Evolutionary conservation across 2,888 invertebrate species (phyloP).

Genomic region (Nomada flava): DNA sequence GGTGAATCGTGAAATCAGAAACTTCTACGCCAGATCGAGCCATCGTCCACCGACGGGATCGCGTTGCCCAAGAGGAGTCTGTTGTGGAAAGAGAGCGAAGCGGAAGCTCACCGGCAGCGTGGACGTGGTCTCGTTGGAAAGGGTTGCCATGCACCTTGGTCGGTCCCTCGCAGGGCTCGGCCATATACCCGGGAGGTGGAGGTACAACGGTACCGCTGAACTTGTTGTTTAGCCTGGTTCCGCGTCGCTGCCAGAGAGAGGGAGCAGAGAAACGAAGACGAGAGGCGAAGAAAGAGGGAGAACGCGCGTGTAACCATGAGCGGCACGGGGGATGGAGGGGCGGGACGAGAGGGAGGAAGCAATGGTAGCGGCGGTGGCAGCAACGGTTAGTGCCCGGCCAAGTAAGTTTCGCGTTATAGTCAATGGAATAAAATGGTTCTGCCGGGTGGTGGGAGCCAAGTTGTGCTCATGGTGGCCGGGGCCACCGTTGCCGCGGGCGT

Average conservation of each 20-base stretch:
- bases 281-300: constrained; percentile 32
- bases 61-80: neutral
- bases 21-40: neutral
- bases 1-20: neutral
- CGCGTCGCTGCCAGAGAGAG: constrained; percentile 59
- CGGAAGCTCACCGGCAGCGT: constrained; percentile 32
- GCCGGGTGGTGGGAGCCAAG: constrained; percentile 73
- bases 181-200: constrained; percentile 64
- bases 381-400: constrained; percentile 73
- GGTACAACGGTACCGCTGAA: constrained; percentile 69
- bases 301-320: constrained; percentile 25
- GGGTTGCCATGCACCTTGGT: constrained; percentile 66
- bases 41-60: neutral
- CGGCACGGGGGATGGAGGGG: constrained; percentile 5
- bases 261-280: constrained; percentile 42
- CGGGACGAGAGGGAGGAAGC: constrained; percentile 3
- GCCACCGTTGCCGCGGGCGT: constrained; percentile 74
- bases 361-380: constrained; percentile 54
- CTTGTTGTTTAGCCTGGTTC: constrained; percentile 73
- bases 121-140: constrained; percentile 54
- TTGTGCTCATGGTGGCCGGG: constrained; percentile 71
- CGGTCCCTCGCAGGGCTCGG: constrained; percentile 58
- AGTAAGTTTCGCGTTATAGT: constrained; percentile 79
- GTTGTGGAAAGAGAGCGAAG: constrained; percentile 55
- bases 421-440: constrained; percentile 80